Evolutionary conservation across 2,888 invertebrate species (phyloP).

Genomic region (Mythimna loreyi): DNA sequence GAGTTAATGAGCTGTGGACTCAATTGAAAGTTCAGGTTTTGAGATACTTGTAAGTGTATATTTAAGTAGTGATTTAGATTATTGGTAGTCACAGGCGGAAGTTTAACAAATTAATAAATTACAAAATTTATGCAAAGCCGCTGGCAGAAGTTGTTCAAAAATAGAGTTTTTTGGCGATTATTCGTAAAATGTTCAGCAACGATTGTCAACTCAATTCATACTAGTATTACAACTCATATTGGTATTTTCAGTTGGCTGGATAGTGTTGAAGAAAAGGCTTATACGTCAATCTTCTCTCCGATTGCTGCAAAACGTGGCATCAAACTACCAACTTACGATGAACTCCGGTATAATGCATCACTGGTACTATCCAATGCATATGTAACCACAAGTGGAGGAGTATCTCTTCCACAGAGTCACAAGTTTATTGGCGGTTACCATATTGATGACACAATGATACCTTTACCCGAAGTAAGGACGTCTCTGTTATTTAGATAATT

Average conservation of each 20-base stretch:
- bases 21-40: slow-evolving; percentile 43
- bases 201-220: neutral
- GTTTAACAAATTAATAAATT: neutral
- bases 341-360: slow-evolving; percentile 74
- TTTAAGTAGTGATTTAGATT: neutral
- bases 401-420: slow-evolving; percentile 75
- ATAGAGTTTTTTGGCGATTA: neutral
- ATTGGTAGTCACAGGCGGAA: neutral
- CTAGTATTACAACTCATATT: too few relatives aligned
- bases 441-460: slow-evolving; percentile 71
- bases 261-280: slow-evolving; percentile 36
- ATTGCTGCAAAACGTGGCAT: slow-evolving; percentile 67
- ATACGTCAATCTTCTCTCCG: slow-evolving; percentile 63
- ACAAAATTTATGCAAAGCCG: too few relatives aligned
- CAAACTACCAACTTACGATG: slow-evolving; percentile 67
- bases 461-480: slow-evolving; percentile 73
- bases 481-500: neutral
- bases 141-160: too few relatives aligned
- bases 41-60: slow-evolving; percentile 58
- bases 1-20: slow-evolving; percentile 68
- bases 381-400: slow-evolving; percentile 68
- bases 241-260: slow-evolving; percentile 20
- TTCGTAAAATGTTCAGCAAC: neutral
- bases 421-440: slow-evolving; percentile 80
- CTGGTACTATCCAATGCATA: slow-evolving; percentile 78